A percentile compares a stretch with the other conserved stretches of the same genome.
These are phyloP conservation scores for Dascillus cervinus DNA, from an alignment of 2,888 invertebrate species.

Conservation along the genomic window DNA sequence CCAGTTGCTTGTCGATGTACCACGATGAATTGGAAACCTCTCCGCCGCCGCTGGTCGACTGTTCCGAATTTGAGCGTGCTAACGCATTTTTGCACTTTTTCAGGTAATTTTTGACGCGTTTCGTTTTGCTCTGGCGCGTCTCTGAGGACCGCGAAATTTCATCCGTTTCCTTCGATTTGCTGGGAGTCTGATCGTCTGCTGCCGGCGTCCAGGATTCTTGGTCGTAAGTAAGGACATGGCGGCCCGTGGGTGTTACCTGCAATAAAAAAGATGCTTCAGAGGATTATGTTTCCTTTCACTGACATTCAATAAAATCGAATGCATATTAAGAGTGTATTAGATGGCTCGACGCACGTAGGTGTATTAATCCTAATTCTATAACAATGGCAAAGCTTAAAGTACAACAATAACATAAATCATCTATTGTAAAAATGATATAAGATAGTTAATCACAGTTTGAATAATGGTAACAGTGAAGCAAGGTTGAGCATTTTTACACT, in stretches of 20 bases:
- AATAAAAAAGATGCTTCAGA: slow-evolving; percentile 25
- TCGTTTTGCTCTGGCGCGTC: slow-evolving; percentile 46
- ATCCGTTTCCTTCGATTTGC: slow-evolving; percentile 20
- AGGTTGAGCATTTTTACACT: slow-evolving; percentile 10
- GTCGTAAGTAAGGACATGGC: slow-evolving; percentile 36
- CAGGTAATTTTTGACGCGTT: slow-evolving; percentile 48
- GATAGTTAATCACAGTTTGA: slow-evolving; percentile 15
- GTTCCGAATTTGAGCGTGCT: slow-evolving; percentile 11
- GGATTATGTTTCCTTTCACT: slow-evolving; percentile 6
- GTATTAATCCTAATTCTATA: slow-evolving; percentile 3
- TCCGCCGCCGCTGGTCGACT: slow-evolving; percentile 8
- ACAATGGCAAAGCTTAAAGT: slow-evolving; percentile 10
- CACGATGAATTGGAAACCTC: slow-evolving; percentile 25
- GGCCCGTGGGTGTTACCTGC: slow-evolving; percentile 41
- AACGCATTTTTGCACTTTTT: slow-evolving; percentile 47
- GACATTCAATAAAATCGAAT: slow-evolving; percentile 2
- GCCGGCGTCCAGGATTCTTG: slow-evolving; percentile 40
- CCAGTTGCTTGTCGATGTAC: slow-evolving; percentile 29
- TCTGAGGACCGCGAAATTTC: slow-evolving; percentile 37
- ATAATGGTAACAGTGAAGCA: slow-evolving; percentile 13
- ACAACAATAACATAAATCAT: slow-evolving; percentile 15
- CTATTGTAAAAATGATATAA: slow-evolving; percentile 14
- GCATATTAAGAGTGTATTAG: not conserved
- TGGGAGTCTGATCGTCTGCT: slow-evolving; percentile 24
- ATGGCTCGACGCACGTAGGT: slow-evolving; percentile 3